These are phyloP conservation scores for Drosophila erecta DNA, from an alignment of 1,140 invertebrate genomes.

Conservation along the genomic window DNA sequence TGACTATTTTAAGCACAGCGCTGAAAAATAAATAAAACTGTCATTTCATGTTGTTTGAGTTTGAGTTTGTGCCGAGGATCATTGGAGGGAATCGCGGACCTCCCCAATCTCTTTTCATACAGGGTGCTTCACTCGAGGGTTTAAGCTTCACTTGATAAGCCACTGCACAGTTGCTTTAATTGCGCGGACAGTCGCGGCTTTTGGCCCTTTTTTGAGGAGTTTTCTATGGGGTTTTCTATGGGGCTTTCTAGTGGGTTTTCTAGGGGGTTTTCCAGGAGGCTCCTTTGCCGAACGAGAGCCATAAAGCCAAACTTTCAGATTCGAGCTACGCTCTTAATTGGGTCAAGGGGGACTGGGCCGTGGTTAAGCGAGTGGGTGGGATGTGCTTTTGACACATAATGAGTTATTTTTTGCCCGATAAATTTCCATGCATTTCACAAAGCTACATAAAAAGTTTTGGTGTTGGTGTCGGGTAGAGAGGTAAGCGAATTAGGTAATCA, in stretches of 20 bases:
- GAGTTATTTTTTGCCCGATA: constrained; percentile 68
- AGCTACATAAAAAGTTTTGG: constrained; percentile 27
- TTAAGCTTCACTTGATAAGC: constrained; percentile 72
- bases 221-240: neutral
- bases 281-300: neutral
- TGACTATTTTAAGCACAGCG: constrained; percentile 72
- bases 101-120: neutral
- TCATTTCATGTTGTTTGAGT: constrained; percentile 79
- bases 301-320: constrained; percentile 62
- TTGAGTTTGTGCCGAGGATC: constrained; percentile 64
- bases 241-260: neutral
- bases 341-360: constrained; percentile 49
- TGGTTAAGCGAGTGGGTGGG: neutral
- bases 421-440: constrained; percentile 53
- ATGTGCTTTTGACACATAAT: constrained; percentile 72
- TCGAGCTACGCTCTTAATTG: constrained; percentile 65
- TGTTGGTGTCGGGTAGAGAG: constrained; percentile 23
- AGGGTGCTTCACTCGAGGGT: constrained; percentile 36
- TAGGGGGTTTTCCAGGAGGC: neutral
- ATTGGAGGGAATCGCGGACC: constrained; percentile 1
- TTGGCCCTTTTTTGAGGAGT: constrained; percentile 13
- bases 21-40: constrained; percentile 71
- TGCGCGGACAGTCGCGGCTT: constrained; percentile 65
- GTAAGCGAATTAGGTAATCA: constrained; percentile 80
- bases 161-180: constrained; percentile 71